Evolutionary conservation across 2,888 invertebrate genomes (phyloP).

Genomic region (Proisotoma minuta): DNA sequence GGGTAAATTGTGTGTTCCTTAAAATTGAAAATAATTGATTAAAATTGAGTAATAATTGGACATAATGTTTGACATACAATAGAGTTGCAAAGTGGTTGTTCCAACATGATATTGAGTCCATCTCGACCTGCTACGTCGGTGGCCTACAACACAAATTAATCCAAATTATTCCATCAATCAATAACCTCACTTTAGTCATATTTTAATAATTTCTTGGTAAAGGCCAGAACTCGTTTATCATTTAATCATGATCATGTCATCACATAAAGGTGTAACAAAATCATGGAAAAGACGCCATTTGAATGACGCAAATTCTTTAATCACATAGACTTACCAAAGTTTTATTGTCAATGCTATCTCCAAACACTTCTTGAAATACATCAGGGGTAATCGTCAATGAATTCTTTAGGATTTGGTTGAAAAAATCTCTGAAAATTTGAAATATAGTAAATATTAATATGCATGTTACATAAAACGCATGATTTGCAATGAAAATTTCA

Average conservation of each 20-base stretch:
- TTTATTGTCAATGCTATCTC: slow-evolving; percentile 37
- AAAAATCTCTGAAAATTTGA: slow-evolving; percentile 33
- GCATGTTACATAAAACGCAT: too few species aligned
- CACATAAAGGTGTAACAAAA: neutral
- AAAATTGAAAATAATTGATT: neutral
- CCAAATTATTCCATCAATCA: too few species aligned
- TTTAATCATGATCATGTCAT: too few species aligned
- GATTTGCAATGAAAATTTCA: too few species aligned
- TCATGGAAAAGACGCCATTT: too few species aligned
- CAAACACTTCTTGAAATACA: slow-evolving; percentile 41
- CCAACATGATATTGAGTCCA: slow-evolving; percentile 19
- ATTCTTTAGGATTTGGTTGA: slow-evolving; percentile 37
- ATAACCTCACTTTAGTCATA: too few species aligned
- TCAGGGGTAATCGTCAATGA: slow-evolving; percentile 33
- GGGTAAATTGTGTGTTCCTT: slow-evolving; percentile 59
- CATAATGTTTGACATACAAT: slow-evolving; percentile 18
- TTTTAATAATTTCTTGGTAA: too few species aligned
- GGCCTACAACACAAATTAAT: too few species aligned
- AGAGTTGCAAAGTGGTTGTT: slow-evolving; percentile 34
- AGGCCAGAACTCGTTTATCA: too few species aligned
- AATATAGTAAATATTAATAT: too few species aligned
- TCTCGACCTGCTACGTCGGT: slow-evolving; percentile 18
- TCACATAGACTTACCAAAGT: slow-evolving; percentile 22
- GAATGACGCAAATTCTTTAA: too few species aligned
- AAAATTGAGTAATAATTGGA: neutral